A percentile compares a stretch with the other conserved stretches of the same genome.
Evolutionary conservation across 2,113 vertebrate genomes (phyloP).

Genomic region (Scolopax mira): DNA sequence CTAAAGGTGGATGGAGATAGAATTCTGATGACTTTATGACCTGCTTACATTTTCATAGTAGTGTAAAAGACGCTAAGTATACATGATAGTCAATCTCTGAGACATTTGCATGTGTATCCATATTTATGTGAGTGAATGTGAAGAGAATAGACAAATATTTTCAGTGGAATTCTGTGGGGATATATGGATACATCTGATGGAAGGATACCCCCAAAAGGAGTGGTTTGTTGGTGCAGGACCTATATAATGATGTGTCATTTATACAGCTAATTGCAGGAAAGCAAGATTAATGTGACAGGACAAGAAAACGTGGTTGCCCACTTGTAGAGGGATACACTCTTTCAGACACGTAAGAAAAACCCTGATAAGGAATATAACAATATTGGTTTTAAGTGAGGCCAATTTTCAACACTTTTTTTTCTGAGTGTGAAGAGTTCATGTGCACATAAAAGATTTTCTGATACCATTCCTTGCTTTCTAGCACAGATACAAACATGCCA

Average conservation of each 20-base stretch:
- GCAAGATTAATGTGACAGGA: neutral
- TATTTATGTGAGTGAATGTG: neutral
- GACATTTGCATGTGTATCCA: neutral
- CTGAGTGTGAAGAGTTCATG: neutral
- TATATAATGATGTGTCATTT: neutral
- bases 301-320: neutral
- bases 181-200: neutral
- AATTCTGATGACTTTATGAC: neutral
- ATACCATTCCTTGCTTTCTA: neutral
- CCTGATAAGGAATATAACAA: neutral
- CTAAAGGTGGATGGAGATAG: neutral
- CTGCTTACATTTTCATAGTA: neutral
- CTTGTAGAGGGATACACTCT: neutral
- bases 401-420: neutral
- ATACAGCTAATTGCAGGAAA: neutral
- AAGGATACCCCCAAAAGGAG: neutral
- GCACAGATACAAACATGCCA: neutral
- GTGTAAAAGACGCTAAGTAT: rapidly evolving
- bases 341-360: neutral
- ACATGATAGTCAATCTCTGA: neutral
- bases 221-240: neutral
- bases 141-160: neutral
- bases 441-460: neutral
- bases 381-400: neutral
- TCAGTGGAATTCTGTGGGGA: neutral